phyloP scores from a whole-genome alignment of 2,797 vertebrate genomes.

The Lithobates pipiens region DNA sequence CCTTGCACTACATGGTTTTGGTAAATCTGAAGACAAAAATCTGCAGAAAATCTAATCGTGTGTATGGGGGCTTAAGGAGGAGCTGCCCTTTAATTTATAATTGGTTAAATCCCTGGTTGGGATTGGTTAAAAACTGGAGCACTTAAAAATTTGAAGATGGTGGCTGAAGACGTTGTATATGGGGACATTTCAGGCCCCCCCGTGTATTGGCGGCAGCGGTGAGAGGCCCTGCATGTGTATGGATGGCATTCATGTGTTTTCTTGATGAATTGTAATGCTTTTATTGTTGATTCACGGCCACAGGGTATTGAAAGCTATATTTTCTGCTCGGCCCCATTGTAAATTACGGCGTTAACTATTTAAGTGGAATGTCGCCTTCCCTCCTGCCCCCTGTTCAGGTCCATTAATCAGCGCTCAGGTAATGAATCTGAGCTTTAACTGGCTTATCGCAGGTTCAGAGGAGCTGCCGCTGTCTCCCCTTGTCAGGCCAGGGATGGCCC shows the following conservation, averaged over 20 bases:
- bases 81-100: no score
- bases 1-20: no score
- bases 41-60: no score
- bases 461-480: no score
- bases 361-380: not conserved
- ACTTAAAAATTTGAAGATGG: no score
- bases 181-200: no score
- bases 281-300: not conserved
- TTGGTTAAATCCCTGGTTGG: no score
- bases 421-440: not conserved
- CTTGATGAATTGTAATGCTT: not conserved
- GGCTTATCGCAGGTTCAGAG: not conserved
- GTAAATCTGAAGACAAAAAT: no score
- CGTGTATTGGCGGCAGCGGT: no score
- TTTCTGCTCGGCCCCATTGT: not conserved
- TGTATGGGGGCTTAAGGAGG: no score
- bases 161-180: no score
- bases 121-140: no score
- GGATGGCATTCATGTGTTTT: not conserved
- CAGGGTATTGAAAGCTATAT: not conserved
- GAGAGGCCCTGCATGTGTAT: not conserved
- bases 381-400: not conserved
- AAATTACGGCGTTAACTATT: not conserved
- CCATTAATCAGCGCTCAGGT: not conserved
- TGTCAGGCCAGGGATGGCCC: not conserved